Evolutionary conservation across 2,113 vertebrate genomes (phyloP), one percentile per base, ranked within the genome.

Genomic region (Pangasianodon gigas): DNA sequence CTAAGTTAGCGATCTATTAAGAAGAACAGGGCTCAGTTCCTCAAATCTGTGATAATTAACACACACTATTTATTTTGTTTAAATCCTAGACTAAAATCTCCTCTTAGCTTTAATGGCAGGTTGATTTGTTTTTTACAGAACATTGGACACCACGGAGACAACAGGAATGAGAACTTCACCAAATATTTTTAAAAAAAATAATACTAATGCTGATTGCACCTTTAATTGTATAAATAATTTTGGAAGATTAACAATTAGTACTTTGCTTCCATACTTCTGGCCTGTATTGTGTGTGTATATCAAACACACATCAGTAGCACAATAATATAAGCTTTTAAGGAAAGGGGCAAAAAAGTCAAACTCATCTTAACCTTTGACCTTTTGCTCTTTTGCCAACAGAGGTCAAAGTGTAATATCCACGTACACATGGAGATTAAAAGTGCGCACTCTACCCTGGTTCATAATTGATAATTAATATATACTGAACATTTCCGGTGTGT

Each of bases 381-480:
- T 90, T 29, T 88, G 87, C 21, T 11, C 81, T 87, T 89, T 89
- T 46, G 71, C 87, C 84, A 89, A 83, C 77, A 85, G 85, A 92
- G 90, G 89, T 91, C 85, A 90, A 90, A 92, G 89, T 83, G 19
- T 79, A 86, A 46, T 90, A 62, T 44, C 3, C 32, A 58, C 24
- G 54, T 58, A 58, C 52, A 58, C 8, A 2, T 19, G n/a, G 52
- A 83, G 56, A 83, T 83, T 10, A 58, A 56, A 11, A 11, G 52
- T 58, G 3, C 4, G 32, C 52, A 37, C 18, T 83, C 7, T 54
- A 21, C 41, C 44, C 44, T 82, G n/a, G 16, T 32, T 54, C 29
- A 48, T n/a, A 77, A 46, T 46, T 48, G 48, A 6, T 32, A 32
- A 67, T 67, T 67, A n/a, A 65, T 65, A 65, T 8, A 65, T 65